These are phyloP conservation scores for Venusia cambrica DNA, from an alignment of 2,888 invertebrate genomes.

Conservation along the genomic window DNA sequence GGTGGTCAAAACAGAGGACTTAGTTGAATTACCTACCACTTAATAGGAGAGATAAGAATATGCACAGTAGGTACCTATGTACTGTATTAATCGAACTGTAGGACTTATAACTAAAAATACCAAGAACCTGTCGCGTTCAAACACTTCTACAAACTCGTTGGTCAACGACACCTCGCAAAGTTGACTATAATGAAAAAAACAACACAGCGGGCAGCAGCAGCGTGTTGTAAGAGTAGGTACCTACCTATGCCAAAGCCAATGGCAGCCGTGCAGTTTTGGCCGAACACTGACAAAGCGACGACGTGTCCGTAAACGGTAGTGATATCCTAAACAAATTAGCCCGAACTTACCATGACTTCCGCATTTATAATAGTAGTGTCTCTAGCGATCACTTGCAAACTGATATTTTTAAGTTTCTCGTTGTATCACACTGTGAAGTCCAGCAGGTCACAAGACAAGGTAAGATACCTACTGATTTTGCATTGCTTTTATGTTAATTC, in stretches of 20 bases:
- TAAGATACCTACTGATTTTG: too few species aligned
- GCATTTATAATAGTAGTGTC: slow-evolving; percentile 69
- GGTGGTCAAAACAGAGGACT: too few species aligned
- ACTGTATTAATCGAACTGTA: too few species aligned
- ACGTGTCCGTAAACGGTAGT: slow-evolving; percentile 33
- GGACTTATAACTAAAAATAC: slow-evolving; percentile 1
- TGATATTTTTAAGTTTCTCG: slow-evolving; percentile 67
- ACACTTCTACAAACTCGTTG: slow-evolving; percentile 42
- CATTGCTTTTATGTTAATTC: too few species aligned
- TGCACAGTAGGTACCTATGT: too few species aligned
- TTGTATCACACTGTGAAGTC: slow-evolving; percentile 61
- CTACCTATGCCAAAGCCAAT: too few species aligned
- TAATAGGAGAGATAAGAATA: too few species aligned
- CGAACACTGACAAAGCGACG: slow-evolving; percentile 37
- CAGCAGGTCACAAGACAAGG: slow-evolving; percentile 31
- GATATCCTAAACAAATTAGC: slow-evolving; percentile 6
- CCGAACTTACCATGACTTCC: slow-evolving; percentile 52
- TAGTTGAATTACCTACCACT: too few species aligned
- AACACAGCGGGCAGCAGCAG: slow-evolving; percentile 51
- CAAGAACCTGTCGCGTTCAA: slow-evolving; percentile 13
- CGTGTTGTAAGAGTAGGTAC: slow-evolving; percentile 42
- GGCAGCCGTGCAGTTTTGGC: slow-evolving; percentile 52
- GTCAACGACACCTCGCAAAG: slow-evolving; percentile 36
- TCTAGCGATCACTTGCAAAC: slow-evolving; percentile 62
- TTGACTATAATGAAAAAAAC: slow-evolving; percentile 58